A percentile compares a stretch with the other conserved stretches of the same genome.
phyloP scores from a whole-genome alignment of 2,888 invertebrate genomes.

The Agriopis marginaria region DNA sequence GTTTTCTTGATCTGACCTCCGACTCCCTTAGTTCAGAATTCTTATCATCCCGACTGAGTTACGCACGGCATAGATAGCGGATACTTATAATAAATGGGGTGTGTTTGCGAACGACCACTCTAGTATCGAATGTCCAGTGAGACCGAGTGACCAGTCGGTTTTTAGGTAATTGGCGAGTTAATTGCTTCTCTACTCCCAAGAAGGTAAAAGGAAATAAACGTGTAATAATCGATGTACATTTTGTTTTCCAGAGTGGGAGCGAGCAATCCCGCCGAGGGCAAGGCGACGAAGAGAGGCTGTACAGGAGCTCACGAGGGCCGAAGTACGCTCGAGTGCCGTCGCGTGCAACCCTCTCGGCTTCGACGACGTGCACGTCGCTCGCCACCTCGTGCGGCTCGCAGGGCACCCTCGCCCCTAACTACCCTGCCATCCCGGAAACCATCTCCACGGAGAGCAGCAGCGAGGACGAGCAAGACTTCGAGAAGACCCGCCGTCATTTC shows the following conservation, averaged over 20 bases:
- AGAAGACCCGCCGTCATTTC: slow-evolving; percentile 86
- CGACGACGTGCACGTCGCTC: slow-evolving; percentile 87
- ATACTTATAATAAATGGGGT: slow-evolving; percentile 81
- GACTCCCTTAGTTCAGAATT: slow-evolving; percentile 67
- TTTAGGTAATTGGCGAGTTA: slow-evolving; percentile 55
- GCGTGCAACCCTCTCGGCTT: slow-evolving; percentile 83
- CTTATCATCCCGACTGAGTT: slow-evolving; percentile 71
- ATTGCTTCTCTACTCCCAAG: slow-evolving; percentile 11
- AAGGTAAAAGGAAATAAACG: slow-evolving; percentile 3
- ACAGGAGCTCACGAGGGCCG: slow-evolving; percentile 70
- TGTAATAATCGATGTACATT: slow-evolving; percentile 41
- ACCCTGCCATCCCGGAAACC: slow-evolving; percentile 77
- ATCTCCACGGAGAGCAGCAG: slow-evolving; percentile 80
- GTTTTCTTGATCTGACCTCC: slow-evolving; percentile 76
- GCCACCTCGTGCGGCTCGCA: slow-evolving; percentile 84
- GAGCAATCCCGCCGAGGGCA: slow-evolving; percentile 76
- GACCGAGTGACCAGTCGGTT: slow-evolving; percentile 59
- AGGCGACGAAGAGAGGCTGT: slow-evolving; percentile 79
- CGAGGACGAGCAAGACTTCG: slow-evolving; percentile 84
- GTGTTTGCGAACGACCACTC: slow-evolving; percentile 73
- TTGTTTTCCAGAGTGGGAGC: slow-evolving; percentile 74
- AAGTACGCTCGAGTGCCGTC: slow-evolving; percentile 83
- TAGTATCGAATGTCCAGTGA: slow-evolving; percentile 70
- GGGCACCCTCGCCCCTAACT: slow-evolving; percentile 77
- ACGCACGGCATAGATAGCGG: slow-evolving; percentile 79